Evolutionary conservation across 2,113 vertebrate genomes (phyloP).

Genomic region (Pedionomus torquatus): DNA sequence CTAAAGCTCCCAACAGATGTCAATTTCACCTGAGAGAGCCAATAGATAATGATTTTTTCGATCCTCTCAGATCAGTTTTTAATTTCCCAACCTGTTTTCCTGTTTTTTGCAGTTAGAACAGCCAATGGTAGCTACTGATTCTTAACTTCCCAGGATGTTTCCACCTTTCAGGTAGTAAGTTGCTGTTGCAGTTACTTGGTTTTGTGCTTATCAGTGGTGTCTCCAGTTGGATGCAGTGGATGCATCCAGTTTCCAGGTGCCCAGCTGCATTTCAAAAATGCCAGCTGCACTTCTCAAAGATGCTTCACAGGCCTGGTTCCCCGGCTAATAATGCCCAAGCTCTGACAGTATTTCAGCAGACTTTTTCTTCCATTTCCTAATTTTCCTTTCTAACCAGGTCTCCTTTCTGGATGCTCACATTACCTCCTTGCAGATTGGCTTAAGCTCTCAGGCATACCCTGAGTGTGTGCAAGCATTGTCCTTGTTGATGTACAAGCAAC

Average conservation of each 20-base stretch:
- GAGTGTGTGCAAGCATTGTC: background rate
- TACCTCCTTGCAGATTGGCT: background rate
- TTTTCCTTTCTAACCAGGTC: background rate
- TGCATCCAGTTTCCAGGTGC: background rate
- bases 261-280: background rate
- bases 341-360: background rate
- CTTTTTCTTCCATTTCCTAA: background rate
- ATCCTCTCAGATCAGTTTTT: background rate
- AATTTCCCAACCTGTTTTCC: background rate
- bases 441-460: background rate
- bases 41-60: background rate
- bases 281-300: background rate
- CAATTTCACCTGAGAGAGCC: background rate
- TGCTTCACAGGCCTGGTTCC: background rate
- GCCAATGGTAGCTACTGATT: background rate
- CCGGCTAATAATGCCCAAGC: background rate
- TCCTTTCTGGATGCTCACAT: background rate
- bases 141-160: background rate
- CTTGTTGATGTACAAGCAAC: background rate
- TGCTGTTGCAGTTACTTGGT: fast-evolving
- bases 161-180: background rate
- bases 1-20: background rate
- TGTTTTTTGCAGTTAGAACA: background rate
- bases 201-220: background rate
- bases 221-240: too few species aligned